These are phyloP conservation scores for Hemitrygon akajei DNA, from an alignment of 2,797 vertebrate genomes.

Conservation along the genomic window DNA sequence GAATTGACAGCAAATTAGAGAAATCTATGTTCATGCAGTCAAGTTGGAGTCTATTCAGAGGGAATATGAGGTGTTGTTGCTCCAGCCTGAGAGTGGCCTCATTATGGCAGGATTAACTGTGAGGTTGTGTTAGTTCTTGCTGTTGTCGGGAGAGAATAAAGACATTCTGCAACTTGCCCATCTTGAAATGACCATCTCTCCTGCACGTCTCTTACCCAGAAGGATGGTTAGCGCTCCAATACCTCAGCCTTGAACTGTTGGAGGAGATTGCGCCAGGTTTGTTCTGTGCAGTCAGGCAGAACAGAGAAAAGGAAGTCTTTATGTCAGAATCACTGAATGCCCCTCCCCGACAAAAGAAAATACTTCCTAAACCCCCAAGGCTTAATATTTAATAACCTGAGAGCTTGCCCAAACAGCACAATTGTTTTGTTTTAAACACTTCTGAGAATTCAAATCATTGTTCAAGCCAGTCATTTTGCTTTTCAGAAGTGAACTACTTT, in stretches of 20 bases:
- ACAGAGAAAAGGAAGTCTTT: slow-evolving; percentile 8
- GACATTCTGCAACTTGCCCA: not conserved
- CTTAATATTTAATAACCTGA: not conserved
- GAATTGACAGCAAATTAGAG: too few relatives aligned
- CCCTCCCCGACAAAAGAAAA: not conserved
- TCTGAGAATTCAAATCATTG: not conserved
- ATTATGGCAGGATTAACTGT: not conserved
- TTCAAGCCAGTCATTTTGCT: not conserved
- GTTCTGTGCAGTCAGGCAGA: not conserved
- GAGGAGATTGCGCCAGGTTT: not conserved
- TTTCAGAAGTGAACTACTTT: not conserved
- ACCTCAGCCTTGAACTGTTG: too few relatives aligned
- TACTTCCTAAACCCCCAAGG: not conserved
- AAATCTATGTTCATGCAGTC: too few relatives aligned
- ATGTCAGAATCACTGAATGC: not conserved
- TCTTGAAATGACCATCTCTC: not conserved
- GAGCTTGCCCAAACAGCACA: not conserved
- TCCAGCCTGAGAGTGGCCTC: too few relatives aligned
- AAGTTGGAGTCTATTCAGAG: too few relatives aligned
- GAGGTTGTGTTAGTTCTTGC: not conserved
- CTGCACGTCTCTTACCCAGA: not conserved
- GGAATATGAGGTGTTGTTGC: too few relatives aligned
- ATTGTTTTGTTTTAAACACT: not conserved
- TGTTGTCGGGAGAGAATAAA: not conserved
- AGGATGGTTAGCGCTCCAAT: not conserved